Base-by-base conservation (phyloP, 2,113 vertebrate species). In the Felis chaus region DNA sequence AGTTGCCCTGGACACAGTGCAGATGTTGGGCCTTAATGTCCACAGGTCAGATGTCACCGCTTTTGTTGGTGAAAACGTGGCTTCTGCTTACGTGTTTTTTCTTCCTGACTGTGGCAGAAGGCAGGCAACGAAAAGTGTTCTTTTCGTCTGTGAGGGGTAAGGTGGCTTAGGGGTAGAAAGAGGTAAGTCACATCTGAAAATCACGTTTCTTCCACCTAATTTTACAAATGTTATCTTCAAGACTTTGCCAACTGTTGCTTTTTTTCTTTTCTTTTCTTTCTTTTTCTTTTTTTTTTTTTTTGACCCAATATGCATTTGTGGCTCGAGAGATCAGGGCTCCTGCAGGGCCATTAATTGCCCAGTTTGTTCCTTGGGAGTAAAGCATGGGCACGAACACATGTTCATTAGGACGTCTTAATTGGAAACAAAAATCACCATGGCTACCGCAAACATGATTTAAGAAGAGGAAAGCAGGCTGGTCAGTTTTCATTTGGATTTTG, bases 401-500 rank as follows among this genome's bases (percentile, higher is more conserved):
- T 74, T 96, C 76, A 84, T 97, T 97, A 98, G 94, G 95, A 84
- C n/a, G 90, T 97, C 97, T 98, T 98, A 98, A 97, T 98, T 98
- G 96, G 86, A 94, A 93, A 96, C 96, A 97, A 95, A 98, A 94
- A 89, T 95, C 80, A 80, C 29, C 97, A 98, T 98, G 97, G 55
- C 90, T 83, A 97, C 45, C 0, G 45, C 87, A 96, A 98, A 98
- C 39, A 71, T 78, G 97, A 78, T 98, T 97, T 97, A 96, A 92
- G 81, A 97, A 98, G 41, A 91, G 45, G 85, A 63, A 98, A 98
- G 96, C 96, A 89, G 25, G 45, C 71, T 61, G 85, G 95, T 97
- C 97, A 97, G 91, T 98, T 98, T 98, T 97, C 98, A 98, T 98
- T 86, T 97, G 94, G 95, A 84, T 82, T 96, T 95, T 96, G 80